Evolutionary conservation across 2,888 invertebrate genomes (phyloP).

Genomic region (Cryptops parisi): DNA sequence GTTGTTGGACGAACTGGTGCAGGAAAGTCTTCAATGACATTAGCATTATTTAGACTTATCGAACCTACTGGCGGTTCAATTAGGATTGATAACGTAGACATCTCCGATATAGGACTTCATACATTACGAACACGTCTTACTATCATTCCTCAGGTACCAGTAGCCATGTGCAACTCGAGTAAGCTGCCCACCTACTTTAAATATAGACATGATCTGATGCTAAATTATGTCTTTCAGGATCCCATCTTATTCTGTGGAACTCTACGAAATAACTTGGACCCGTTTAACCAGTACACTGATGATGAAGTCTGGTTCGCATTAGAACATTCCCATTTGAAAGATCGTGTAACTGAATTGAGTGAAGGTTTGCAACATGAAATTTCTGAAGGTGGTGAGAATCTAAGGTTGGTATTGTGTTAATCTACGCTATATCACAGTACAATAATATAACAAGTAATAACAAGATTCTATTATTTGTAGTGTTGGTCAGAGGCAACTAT

Average conservation of each 20-base stretch:
- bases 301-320: conserved; percentile 21
- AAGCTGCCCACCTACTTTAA: background rate
- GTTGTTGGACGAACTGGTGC: conserved; percentile 83
- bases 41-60: conserved; percentile 76
- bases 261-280: conserved; percentile 22
- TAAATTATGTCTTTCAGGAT: conserved; percentile 27
- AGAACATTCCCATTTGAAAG: conserved; percentile 21
- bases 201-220: background rate
- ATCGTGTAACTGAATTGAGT: conserved; percentile 13
- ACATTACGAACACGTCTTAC: conserved; percentile 30
- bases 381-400: conserved; percentile 18
- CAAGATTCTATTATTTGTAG: conserved; percentile 10
- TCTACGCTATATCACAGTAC: too few relatives aligned
- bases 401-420: conserved; percentile 7
- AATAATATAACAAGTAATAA: too few relatives aligned
- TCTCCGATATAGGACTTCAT: conserved; percentile 52
- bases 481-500: conserved; percentile 20
- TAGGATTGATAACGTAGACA: conserved; percentile 66
- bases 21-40: conserved; percentile 78
- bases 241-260: conserved; percentile 22
- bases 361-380: conserved; percentile 13
- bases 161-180: background rate
- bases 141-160: conserved; percentile 32
- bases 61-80: conserved; percentile 69
- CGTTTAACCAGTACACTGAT: conserved; percentile 19